Conservation (phyloP, 2,113 vertebrate genomes). For the Pristiophorus japonicus region DNA sequence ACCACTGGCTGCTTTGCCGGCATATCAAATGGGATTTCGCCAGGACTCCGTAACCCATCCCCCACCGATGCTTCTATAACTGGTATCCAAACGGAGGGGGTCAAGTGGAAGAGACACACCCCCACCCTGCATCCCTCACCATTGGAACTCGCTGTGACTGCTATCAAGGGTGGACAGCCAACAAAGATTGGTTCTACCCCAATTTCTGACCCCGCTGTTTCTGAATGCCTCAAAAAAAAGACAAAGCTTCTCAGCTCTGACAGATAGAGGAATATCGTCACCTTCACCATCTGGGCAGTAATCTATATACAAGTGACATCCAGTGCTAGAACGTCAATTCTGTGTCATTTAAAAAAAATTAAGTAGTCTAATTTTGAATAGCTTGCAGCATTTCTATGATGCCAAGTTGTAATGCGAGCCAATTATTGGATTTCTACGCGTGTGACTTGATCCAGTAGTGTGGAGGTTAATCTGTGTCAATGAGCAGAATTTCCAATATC, state of each 20-base stretch:
- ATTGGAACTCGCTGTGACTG: background rate
- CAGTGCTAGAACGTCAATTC: background rate
- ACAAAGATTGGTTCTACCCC: background rate
- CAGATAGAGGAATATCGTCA: background rate
- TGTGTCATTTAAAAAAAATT: background rate
- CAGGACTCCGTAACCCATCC: background rate
- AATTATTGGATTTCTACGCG: background rate
- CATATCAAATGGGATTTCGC: background rate
- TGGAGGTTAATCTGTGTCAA: constrained; percentile 13
- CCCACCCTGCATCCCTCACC: background rate
- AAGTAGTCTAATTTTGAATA: background rate
- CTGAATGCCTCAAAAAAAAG: background rate
- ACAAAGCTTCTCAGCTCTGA: background rate
- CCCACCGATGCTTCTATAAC: background rate
- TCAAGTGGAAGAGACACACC: background rate
- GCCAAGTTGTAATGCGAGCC: background rate
- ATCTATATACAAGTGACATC: background rate
- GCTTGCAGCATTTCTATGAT: background rate
- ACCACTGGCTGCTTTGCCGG: background rate
- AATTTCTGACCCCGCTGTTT: background rate
- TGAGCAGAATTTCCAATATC: background rate
- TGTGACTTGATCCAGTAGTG: background rate
- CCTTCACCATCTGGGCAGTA: background rate
- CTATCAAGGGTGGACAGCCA: background rate
- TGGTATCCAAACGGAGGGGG: background rate